Evolutionary conservation across 2,888 invertebrate genomes (phyloP).

Genomic region (Drosophila pseudotakahashii): DNA sequence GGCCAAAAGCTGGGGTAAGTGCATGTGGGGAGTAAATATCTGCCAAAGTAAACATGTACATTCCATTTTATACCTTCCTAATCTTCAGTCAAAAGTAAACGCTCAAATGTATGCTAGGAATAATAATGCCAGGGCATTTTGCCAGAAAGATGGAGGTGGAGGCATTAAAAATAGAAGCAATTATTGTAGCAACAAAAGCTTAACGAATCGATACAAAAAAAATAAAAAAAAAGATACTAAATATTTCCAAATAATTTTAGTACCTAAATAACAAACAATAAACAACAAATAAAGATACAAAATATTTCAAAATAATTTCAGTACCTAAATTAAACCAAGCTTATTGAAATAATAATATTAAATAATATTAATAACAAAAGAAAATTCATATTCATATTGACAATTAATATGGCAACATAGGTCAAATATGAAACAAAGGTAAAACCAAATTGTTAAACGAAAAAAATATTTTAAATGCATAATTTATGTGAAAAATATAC

Average conservation of each 20-base stretch:
- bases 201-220: background rate
- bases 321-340: background rate
- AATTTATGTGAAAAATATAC: too few species aligned
- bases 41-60: constrained; percentile 18
- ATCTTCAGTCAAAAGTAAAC: constrained; percentile 3
- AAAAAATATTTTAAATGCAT: too few species aligned
- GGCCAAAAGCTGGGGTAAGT: constrained; percentile 68
- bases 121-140: background rate
- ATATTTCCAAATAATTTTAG: too few species aligned
- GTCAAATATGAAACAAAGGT: too few species aligned
- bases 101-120: constrained; percentile 11
- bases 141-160: background rate
- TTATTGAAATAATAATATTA: background rate
- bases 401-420: too few species aligned
- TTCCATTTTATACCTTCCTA: constrained; percentile 4
- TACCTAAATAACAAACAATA: too few species aligned
- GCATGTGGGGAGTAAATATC: constrained; percentile 27
- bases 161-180: constrained; percentile 8
- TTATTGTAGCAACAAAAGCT: background rate
- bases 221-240: too few species aligned
- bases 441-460: too few species aligned
- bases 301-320: too few species aligned
- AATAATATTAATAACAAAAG: background rate
- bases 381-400: background rate
- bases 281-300: too few species aligned